Evolutionary conservation across 2,113 vertebrate genomes (phyloP).

Genomic region (Pterophyllum scalare): DNA sequence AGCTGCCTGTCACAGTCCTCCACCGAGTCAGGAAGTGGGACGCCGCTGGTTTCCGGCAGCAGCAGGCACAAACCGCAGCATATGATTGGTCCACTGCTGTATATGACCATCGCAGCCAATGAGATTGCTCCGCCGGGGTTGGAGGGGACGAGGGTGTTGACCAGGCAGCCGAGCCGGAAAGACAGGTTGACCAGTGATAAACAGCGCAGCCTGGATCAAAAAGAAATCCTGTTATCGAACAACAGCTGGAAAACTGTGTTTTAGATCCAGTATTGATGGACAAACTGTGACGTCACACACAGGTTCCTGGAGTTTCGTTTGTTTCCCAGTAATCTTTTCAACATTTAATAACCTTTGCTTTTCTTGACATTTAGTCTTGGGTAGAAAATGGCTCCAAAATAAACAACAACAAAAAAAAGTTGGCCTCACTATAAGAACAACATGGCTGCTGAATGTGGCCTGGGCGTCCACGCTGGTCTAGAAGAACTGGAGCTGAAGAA

Average conservation of each 20-base stretch:
- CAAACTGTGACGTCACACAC: too few species aligned
- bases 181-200: conserved; percentile 72
- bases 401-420: too few species aligned
- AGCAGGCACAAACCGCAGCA: conserved; percentile 73
- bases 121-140: conserved; percentile 59
- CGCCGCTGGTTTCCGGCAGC: conserved; percentile 78
- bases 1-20: conserved; percentile 75
- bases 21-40: conserved; percentile 74
- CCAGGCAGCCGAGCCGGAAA: conserved; percentile 72
- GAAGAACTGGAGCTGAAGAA: too few species aligned
- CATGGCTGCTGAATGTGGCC: too few species aligned
- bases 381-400: background rate
- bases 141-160: conserved; percentile 63
- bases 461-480: too few species aligned
- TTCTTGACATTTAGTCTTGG: background rate
- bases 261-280: too few species aligned
- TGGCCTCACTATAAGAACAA: too few species aligned
- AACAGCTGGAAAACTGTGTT: background rate
- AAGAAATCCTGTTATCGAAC: background rate
- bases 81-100: conserved; percentile 76
- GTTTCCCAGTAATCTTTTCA: too few species aligned
- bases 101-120: conserved; percentile 76
- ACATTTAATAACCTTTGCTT: too few species aligned
- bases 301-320: too few species aligned
- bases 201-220: conserved; percentile 74